Conservation (phyloP, 2,888 invertebrate species). For the Geophilus truncorum region DNA sequence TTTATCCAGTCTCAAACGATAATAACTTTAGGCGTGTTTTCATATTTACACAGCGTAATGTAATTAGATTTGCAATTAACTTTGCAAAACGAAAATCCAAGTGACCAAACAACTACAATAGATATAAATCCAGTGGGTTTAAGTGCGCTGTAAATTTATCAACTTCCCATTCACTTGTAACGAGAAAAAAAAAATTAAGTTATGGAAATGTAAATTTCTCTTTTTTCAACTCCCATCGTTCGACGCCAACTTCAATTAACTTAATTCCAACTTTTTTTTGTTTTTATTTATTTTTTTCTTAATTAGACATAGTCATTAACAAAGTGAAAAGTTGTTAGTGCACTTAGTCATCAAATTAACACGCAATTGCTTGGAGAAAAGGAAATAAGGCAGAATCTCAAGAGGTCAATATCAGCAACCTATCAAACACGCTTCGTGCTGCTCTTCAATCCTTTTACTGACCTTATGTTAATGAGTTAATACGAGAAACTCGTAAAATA, state of each 20-base stretch:
- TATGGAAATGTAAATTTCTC: not conserved
- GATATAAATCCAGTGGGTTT: not conserved
- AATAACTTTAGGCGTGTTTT: not conserved
- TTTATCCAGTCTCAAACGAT: not conserved
- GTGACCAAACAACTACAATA: not conserved
- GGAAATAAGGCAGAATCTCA: not conserved
- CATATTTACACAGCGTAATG: not conserved
- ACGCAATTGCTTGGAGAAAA: not conserved
- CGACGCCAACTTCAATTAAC: not conserved
- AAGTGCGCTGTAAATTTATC: not conserved
- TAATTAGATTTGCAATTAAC: conserved; percentile 13
- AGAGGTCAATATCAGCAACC: not conserved
- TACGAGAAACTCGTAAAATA: conserved; percentile 2
- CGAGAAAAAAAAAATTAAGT: not conserved
- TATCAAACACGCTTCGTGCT: not conserved
- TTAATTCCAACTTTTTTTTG: not conserved
- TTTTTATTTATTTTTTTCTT: not conserved
- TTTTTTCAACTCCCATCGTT: not conserved
- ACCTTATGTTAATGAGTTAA: conserved; percentile 10
- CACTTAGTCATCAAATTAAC: conserved; percentile 18
- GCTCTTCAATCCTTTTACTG: not conserved
- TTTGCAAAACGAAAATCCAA: conserved; percentile 3
- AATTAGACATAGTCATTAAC: not conserved
- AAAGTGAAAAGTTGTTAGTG: conserved; percentile 25
- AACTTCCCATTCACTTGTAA: not conserved